phyloP scores from a whole-genome alignment of 2,113 vertebrate genomes.

The Lanius collurio region DNA sequence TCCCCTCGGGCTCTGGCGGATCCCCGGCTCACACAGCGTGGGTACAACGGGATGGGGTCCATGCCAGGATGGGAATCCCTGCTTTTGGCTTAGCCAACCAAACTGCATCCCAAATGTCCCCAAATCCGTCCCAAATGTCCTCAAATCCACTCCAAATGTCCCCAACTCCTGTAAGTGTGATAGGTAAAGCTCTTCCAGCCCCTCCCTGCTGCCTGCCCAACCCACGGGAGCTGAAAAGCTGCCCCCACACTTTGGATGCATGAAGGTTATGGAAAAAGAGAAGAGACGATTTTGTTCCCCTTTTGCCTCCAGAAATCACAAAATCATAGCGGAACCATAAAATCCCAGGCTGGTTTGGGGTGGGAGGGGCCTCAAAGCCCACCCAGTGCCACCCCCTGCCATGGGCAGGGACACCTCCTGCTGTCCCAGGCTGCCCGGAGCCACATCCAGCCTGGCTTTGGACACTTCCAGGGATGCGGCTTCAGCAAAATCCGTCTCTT shows the following conservation, averaged over 20 bases:
- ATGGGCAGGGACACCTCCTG: neutral
- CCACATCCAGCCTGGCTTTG: neutral
- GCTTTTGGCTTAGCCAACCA: neutral
- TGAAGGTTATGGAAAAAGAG: neutral
- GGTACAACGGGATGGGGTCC: neutral
- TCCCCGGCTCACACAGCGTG: neutral
- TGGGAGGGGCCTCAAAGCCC: neutral
- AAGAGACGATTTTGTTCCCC: neutral
- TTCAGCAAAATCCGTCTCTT: neutral
- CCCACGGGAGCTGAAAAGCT: neutral
- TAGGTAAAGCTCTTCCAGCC: neutral
- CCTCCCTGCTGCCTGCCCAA: neutral
- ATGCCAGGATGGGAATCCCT: neutral
- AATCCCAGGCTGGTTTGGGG: neutral
- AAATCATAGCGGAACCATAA: neutral
- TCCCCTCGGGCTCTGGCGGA: neutral
- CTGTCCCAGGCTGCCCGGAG: neutral
- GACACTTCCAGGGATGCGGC: neutral
- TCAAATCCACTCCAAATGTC: neutral
- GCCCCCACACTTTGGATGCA: neutral
- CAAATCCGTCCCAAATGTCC: neutral
- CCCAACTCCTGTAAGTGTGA: neutral
- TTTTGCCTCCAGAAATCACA: neutral
- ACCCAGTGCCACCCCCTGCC: neutral
- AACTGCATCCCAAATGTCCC: neutral